phyloP scores from a whole-genome alignment of 2,113 vertebrate species.

The Melospiza georgiana region DNA sequence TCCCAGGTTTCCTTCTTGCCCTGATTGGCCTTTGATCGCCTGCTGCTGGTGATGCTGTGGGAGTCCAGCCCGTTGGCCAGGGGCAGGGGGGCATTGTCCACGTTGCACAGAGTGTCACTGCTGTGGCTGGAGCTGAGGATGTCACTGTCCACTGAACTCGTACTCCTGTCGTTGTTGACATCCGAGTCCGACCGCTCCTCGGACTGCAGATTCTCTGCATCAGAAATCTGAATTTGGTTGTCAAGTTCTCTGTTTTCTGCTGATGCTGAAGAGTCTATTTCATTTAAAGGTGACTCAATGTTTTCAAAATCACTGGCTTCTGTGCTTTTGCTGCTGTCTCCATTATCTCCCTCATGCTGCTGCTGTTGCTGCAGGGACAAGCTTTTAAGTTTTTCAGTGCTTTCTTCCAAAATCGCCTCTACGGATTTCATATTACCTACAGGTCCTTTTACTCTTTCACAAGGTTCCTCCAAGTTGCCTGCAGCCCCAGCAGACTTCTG shows the following conservation, averaged over 20 bases:
- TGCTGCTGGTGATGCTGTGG: conserved; percentile 96
- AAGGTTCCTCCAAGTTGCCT: conserved; percentile 74
- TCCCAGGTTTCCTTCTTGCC: conserved; percentile 98
- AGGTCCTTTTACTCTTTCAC: conserved; percentile 82
- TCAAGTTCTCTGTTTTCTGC: conserved; percentile 89
- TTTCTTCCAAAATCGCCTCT: conserved; percentile 94
- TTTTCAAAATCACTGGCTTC: conserved; percentile 95
- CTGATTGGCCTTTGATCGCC: conserved; percentile 95
- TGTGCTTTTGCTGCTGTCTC: conserved; percentile 95
- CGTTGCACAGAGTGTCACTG: conserved; percentile 96
- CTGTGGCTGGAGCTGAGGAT: conserved; percentile 99
- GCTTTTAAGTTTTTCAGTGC: conserved; percentile 96
- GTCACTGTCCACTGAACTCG: conserved; percentile 97
- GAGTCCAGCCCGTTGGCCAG: conserved; percentile 95
- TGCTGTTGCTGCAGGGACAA: conserved; percentile 86
- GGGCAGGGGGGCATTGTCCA: conserved; percentile 87
- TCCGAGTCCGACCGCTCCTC: conserved; percentile 97
- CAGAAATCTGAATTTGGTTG: conserved; percentile 86
- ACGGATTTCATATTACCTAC: conserved; percentile 84
- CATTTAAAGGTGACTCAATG: conserved; percentile 90
- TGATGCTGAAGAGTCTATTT: conserved; percentile 84
- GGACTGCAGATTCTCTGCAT: conserved; percentile 86
- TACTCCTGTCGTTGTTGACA: conserved; percentile 96
- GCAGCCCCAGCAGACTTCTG: conserved; percentile 82
- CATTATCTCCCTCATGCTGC: conserved; percentile 82